Evolutionary conservation across 2,888 invertebrate genomes (phyloP).

Genomic region (Ophion slaviceki): DNA sequence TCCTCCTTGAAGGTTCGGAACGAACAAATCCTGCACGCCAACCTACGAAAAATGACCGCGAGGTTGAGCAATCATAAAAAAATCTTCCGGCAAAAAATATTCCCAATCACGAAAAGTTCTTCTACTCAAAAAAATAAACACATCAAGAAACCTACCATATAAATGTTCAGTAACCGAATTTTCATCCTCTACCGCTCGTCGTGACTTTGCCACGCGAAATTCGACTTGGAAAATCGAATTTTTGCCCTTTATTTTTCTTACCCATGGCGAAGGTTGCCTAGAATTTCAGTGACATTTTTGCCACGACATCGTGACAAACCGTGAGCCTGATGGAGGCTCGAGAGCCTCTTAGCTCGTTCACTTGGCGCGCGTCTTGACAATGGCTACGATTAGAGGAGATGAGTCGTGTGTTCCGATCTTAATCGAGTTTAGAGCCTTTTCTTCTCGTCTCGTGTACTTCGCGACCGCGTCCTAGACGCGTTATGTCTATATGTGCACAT

Average conservation of each 20-base stretch:
- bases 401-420: conserved; percentile 66
- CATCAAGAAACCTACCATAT: too few relatives aligned
- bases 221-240: background rate
- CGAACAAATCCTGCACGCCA: background rate
- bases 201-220: too few relatives aligned
- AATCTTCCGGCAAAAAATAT: background rate
- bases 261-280: background rate
- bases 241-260: background rate
- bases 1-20: conserved; percentile 2
- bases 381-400: conserved; percentile 62
- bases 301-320: background rate
- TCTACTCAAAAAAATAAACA: too few relatives aligned
- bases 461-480: conserved; percentile 9
- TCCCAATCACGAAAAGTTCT: too few relatives aligned
- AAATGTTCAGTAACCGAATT: too few relatives aligned
- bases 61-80: background rate
- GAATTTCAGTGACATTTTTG: background rate
- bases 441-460: conserved; percentile 19
- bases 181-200: too few relatives aligned
- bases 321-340: background rate
- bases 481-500: background rate
- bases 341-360: conserved; percentile 7
- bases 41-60: background rate
- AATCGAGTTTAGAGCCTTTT: conserved; percentile 61
- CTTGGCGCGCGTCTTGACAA: conserved; percentile 50